Evolutionary conservation across 2,797 vertebrate species (phyloP), one percentile per base, ranked within the genome.

Genomic region (Coreius guichenoti): DNA sequence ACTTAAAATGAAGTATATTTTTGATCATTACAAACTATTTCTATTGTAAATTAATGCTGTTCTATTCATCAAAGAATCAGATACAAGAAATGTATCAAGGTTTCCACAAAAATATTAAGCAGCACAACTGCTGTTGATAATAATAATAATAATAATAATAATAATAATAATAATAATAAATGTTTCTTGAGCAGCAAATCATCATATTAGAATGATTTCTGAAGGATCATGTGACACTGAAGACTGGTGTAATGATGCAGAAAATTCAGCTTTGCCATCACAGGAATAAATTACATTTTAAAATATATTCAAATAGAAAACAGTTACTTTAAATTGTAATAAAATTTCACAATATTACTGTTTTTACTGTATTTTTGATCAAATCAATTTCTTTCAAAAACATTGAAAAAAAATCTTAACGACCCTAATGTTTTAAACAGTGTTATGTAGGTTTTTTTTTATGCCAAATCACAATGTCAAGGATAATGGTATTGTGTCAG

Each of bases 391-490:
- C 0, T 19, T 54, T 29, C 5, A 29, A 29, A 63, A 63, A 63
- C 12, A 26, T 61, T 16, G 5, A 0, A 61, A 26, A 58, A 11
- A n/a, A 26, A 26, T 26, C 0, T 26, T 26, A 61, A 13, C 5
- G n/a, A 26, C 1, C 58, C 2, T 14, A 29, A 29, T 0, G 5
- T 63, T 61, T 63, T 61, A 61, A 13, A 61, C n/a, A 58, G 8
- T n/a, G 7, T 26, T 63, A 13, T 63, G 58, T 23, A 17, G 63
- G 8, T 39, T 8, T 39, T 43, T 9, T 16, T 13, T 39, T 36
- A 17, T 13, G 73, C 13, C 39, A 29, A n/a, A 82, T 56, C 65
- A 33, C 47, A 51, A 63, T 43, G 76, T 63, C 56, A 43, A 78
- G 36, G 43, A 51, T 51, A 36, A 33, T 49, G 56, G 36, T 29